Evolutionary conservation across 2,888 invertebrate genomes (phyloP).

Genomic region (Uropetala carovei): DNA sequence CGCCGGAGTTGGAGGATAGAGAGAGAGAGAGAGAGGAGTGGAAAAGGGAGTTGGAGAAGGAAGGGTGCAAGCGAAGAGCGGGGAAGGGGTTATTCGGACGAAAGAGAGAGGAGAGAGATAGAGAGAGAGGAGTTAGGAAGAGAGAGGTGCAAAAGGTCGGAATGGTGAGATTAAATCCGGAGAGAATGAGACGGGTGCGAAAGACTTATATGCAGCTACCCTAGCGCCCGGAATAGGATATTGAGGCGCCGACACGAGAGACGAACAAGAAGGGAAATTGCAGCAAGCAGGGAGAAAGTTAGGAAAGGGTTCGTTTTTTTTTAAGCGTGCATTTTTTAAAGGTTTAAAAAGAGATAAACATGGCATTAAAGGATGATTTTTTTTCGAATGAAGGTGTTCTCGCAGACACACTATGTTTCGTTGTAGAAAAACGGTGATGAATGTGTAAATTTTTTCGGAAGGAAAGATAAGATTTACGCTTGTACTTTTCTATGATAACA

Average conservation of each 20-base stretch:
- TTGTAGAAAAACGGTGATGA: not conserved
- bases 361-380: not conserved
- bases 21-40: not conserved
- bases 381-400: not conserved
- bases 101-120: not conserved
- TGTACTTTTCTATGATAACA: no score
- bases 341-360: no score
- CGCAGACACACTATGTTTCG: not conserved
- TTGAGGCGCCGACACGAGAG: conserved; percentile 35
- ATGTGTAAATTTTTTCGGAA: not conserved
- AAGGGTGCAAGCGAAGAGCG: not conserved
- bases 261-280: conserved; percentile 27
- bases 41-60: not conserved
- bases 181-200: not conserved
- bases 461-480: not conserved
- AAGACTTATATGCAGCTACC: not conserved
- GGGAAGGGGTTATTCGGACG: not conserved
- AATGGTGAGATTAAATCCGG: conserved; percentile 48
- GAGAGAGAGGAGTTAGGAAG: not conserved
- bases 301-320: not conserved
- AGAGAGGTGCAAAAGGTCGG: conserved; percentile 33
- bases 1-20: not conserved
- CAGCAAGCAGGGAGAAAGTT: conserved; percentile 7
- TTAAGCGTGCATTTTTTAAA: not conserved
- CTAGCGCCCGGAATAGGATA: conserved; percentile 19